A percentile compares a stretch with the other conserved stretches of the same genome.
Conservation (phyloP, 2,113 vertebrate genomes). For the Arvicanthis niloticus region DNA sequence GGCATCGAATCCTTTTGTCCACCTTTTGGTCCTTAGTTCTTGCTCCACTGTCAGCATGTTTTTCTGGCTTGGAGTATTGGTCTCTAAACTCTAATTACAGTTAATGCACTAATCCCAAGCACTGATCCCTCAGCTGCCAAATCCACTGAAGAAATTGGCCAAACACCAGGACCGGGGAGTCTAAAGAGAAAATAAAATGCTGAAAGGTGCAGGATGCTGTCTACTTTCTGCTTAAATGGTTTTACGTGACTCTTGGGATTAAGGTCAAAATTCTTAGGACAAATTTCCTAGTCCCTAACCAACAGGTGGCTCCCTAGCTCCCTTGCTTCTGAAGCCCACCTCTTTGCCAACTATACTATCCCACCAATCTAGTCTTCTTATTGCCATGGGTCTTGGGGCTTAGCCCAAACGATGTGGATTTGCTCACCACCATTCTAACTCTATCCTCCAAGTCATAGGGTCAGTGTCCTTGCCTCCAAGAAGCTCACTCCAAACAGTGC, state of each 20-base stretch:
- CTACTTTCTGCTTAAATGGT: slow-evolving; percentile 19
- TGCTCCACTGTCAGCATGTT: background rate
- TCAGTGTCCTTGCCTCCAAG: background rate
- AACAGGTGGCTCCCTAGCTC: background rate
- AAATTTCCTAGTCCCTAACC: background rate
- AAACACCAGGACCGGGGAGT: slow-evolving; percentile 18
- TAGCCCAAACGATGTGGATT: background rate
- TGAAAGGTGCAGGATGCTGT: slow-evolving; percentile 17
- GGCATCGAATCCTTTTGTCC: background rate
- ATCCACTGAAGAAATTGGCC: slow-evolving; percentile 43
- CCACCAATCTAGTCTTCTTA: background rate
- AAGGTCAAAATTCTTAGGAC: background rate
- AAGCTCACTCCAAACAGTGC: background rate
- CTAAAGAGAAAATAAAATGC: slow-evolving; percentile 49
- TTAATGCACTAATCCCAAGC: slow-evolving; percentile 57
- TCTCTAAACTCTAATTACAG: slow-evolving; percentile 60
- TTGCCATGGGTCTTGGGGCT: background rate
- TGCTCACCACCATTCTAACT: background rate
- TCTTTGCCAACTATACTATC: background rate
- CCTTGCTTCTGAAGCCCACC: background rate
- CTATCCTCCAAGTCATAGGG: background rate
- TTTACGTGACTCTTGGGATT: slow-evolving; percentile 14
- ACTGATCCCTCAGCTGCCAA: slow-evolving; percentile 46
- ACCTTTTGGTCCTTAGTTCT: background rate
- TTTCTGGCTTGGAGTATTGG: background rate